phyloP scores from a whole-genome alignment of 2,888 invertebrate species.

The Acanthosepion esculentum region DNA sequence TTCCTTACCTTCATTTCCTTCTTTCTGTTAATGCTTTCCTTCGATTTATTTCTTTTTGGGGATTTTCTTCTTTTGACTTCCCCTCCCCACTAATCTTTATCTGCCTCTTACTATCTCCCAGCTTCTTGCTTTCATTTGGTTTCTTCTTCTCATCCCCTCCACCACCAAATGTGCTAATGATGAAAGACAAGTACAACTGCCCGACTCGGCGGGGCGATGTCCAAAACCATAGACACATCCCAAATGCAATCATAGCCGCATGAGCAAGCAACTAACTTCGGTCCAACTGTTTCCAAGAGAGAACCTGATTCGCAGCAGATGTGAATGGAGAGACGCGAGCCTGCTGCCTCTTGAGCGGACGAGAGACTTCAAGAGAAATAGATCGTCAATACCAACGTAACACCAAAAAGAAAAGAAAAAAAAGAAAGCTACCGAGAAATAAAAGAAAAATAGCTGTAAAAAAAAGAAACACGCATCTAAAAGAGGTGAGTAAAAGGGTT shows the following conservation, averaged over 20 bases:
- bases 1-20: no score
- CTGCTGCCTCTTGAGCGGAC: not conserved
- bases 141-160: not conserved
- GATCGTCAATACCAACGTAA: not conserved
- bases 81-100: not conserved
- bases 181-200: conserved; percentile 33
- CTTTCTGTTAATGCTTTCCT: no score
- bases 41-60: no score
- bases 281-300: conserved; percentile 6
- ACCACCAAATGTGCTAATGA: not conserved
- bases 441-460: no score
- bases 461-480: no score
- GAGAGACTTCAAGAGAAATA: not conserved
- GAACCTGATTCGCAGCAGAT: conserved; percentile 33
- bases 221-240: conserved; percentile 16
- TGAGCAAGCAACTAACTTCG: conserved; percentile 10
- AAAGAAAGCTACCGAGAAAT: no score
- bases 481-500: no score
- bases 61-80: no score
- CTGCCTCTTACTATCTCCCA: not conserved
- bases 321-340: not conserved
- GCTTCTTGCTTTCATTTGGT: not conserved
- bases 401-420: not conserved
- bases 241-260: not conserved
- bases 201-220: not conserved